Percentiles rank a stretch among this genome's conserved stretches.
phyloP scores from a whole-genome alignment of 2,113 vertebrate species.

The Manacus vitellinus region DNA sequence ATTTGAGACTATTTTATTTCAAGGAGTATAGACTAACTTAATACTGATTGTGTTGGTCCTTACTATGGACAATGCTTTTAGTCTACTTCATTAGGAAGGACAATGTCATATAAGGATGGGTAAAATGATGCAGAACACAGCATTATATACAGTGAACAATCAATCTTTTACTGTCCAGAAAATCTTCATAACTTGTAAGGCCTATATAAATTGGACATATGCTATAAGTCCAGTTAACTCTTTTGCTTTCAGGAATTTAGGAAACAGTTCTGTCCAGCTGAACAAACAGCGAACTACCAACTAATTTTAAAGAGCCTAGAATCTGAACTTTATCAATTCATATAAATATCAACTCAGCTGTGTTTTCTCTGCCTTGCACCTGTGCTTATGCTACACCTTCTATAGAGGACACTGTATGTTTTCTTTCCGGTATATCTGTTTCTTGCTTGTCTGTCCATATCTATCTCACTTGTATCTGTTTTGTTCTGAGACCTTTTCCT shows the following conservation, averaged over 20 bases:
- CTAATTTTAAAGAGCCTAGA: background rate
- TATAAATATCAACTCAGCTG: background rate
- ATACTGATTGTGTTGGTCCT: background rate
- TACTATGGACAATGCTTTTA: background rate
- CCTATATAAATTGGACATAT: background rate
- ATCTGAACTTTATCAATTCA: background rate
- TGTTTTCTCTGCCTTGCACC: background rate
- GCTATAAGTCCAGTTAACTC: background rate
- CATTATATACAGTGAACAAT: background rate
- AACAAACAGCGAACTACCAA: background rate
- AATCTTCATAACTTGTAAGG: background rate
- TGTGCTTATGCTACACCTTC: background rate
- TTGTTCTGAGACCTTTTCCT: background rate
- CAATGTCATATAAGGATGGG: background rate
- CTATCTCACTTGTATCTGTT: background rate
- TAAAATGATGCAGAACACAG: background rate
- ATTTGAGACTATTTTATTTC: background rate
- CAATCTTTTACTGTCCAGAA: background rate
- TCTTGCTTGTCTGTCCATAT: background rate
- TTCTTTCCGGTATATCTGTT: background rate
- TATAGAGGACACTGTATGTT: background rate
- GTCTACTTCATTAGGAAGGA: background rate
- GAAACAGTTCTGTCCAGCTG: background rate
- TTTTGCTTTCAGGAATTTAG: background rate
- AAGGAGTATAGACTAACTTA: background rate